Evolutionary conservation across 2,797 vertebrate genomes (phyloP), one percentile per base, ranked within the genome.

Genomic region (Eleutherodactylus coqui): DNA sequence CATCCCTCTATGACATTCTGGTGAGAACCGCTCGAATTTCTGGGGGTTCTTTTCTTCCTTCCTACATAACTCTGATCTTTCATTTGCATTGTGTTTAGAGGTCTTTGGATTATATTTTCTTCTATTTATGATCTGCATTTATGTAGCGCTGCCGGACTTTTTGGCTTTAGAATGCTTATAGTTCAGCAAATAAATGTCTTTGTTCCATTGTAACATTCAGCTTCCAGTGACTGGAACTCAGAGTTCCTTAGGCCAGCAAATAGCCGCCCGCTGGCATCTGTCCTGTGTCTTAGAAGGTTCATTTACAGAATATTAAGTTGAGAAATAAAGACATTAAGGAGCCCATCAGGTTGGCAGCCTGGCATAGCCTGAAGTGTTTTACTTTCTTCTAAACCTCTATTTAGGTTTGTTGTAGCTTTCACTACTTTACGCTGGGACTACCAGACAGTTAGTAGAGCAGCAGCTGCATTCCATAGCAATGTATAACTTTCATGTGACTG

Each of bases 401-500:
- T 70, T 70, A 24, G 4, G 4, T 73, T 73, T 43, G 19, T 45
- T 27, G 9, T 45, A 43, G 38, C 24, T 73, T n/a, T 43, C 36
- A 19, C 36, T 69, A 36, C 64, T 38, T 69, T 69, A 21, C 16
- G 41, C 24, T 45, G 4, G 14, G 38, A 24, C 21, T 73, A 16
- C 4, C 41, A 27, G 24, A 41, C 36, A n/a, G 21, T 11, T 72
- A 11, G 36, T 43, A 72, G 36, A 43, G 38, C 5, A 13, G 4
- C 70, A 45, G 38, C 70, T 73, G 16, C 11, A 73, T 27, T 45
- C 70, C 70, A 43, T 45, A 45, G 70, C 38, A 73, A 73, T 27
- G 70, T 27, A 27, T 14, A 73, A 73, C 38, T 73, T 73, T 45
- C 70, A 73, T 73, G 70, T 73, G 69, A 72, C 69, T 72, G 70